phyloP scores from a whole-genome alignment of 2,797 vertebrate genomes.

The Petrocephalus sullivani region DNA sequence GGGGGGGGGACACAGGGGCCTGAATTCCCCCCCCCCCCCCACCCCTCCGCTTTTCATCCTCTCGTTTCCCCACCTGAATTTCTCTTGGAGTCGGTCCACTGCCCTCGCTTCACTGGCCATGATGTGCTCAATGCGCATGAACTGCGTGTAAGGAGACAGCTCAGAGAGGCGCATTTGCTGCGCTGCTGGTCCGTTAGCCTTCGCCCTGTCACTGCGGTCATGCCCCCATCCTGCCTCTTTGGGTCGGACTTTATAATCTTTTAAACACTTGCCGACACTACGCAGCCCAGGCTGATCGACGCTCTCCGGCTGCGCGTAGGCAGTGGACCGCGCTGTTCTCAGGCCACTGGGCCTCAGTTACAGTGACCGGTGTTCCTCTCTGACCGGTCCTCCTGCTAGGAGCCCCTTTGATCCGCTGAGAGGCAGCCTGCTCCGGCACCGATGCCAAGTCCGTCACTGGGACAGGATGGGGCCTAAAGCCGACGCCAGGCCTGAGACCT shows the following conservation, averaged over 20 bases:
- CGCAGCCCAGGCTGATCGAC: neutral
- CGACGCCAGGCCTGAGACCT: neutral
- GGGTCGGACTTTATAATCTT: neutral
- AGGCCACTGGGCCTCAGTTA: neutral
- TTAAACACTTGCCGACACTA: neutral
- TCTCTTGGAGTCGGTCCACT: neutral
- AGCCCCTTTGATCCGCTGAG: constrained; percentile 11
- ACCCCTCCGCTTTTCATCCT: neutral
- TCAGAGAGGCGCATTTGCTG: neutral
- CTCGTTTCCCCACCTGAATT: neutral
- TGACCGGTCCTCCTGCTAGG: neutral
- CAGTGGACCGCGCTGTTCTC: neutral
- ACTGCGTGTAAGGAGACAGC: neutral
- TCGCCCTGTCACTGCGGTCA: neutral
- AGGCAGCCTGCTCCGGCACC: neutral
- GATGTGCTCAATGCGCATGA: neutral
- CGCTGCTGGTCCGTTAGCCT: neutral
- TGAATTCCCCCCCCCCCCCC: neutral
- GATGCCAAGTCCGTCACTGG: neutral
- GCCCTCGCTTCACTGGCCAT: neutral
- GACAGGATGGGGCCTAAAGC: neutral
- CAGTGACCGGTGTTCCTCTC: constrained; percentile 4
- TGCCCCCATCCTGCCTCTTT: neutral
- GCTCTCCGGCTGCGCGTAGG: neutral
- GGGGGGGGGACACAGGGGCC: neutral